phyloP scores from a whole-genome alignment of 1,140 invertebrate species.

The Catajapyx aquilonaris region DNA sequence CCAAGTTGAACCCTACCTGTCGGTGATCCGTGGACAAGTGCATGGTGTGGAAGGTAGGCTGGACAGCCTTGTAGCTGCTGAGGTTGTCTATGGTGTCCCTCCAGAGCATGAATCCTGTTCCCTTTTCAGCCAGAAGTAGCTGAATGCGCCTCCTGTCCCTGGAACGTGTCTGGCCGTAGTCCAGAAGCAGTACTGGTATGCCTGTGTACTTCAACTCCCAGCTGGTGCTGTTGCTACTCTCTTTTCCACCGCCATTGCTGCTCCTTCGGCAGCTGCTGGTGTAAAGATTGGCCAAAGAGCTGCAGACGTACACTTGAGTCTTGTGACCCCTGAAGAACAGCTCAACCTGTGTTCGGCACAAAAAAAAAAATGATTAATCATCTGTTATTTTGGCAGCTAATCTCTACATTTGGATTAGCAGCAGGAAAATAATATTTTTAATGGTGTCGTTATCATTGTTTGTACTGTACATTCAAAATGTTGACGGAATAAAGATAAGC shows the following conservation, averaged over 20 bases:
- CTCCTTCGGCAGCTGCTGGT: constrained; percentile 28
- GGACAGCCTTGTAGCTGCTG: constrained; percentile 31
- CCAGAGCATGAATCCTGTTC: constrained; percentile 70
- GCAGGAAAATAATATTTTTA: too few relatives aligned
- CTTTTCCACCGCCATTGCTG: constrained; percentile 17
- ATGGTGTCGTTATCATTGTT: too few relatives aligned
- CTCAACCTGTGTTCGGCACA: constrained; percentile 27
- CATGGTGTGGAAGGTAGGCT: constrained; percentile 61
- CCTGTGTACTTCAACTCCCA: constrained; percentile 62
- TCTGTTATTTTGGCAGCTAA: too few relatives aligned
- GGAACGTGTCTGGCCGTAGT: constrained; percentile 47
- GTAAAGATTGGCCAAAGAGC: constrained; percentile 58
- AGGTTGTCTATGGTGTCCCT: constrained; percentile 51
- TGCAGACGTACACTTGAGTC: constrained; percentile 55
- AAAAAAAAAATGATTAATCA: too few relatives aligned
- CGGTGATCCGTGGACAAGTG: constrained; percentile 45
- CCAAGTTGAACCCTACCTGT: constrained; percentile 11
- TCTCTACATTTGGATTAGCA: too few relatives aligned
- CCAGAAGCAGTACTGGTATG: constrained; percentile 56
- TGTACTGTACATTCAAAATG: too few relatives aligned
- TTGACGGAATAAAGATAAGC: too few relatives aligned
- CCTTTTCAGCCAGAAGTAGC: constrained; percentile 56
- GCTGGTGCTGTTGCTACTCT: constrained; percentile 14
- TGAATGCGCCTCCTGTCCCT: constrained; percentile 46
- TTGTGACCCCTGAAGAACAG: constrained; percentile 57